Base-by-base conservation (phyloP, 2,113 vertebrate species). In the Cyphomyrus plagiostoma region DNA sequence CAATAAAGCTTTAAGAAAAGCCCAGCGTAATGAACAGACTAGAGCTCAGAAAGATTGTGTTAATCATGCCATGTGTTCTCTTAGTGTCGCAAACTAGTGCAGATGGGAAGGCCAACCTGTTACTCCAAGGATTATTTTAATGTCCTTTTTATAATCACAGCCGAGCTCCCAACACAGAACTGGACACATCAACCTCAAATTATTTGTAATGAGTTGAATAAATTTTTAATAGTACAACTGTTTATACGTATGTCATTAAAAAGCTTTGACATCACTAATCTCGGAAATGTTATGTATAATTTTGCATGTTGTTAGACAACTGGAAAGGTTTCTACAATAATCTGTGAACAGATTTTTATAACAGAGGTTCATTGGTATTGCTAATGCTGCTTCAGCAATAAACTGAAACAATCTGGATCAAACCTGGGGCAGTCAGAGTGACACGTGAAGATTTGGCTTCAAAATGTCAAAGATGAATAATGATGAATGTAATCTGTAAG, bases 1-100 rank as follows among this genome's bases (percentile, higher is more conserved):
- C 74, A 84, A n/a, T 46, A 84, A 21, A 84, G 82, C 82, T 84
- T 84, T 46, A 84, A 84, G 82, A 48, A 84, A 23, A 23, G 39
- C 42, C 39, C 19, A 11, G 46, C 8, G 48, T 48, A 45, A 48
- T n/a, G 45, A 84, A 48, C 21, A 45, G 19, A 23, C 45, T 42
- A 84, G 45, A 84, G 45, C 82, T 48, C 23, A 48, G 82, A 84
- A 48, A 10, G 17, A 23, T 45, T 23, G 82, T 11, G 39, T n/a
- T 84, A 84, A 84, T 84, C 10, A 23, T n/a, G 19, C 45, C 42
- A 84, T 42, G 35, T 82, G 77, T 82, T 17, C 26, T 9, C 70
- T 77, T 35, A 83, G 80, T 39, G 19, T 84, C 19, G 3, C 82
- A 84, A n/a, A 84, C 39, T 48, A 48, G 42, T 46, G 39, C 45